Evolutionary conservation across 2,113 vertebrate species (phyloP), one percentile per base, ranked within the genome.

Genomic region (Hipposideros armiger): DNA sequence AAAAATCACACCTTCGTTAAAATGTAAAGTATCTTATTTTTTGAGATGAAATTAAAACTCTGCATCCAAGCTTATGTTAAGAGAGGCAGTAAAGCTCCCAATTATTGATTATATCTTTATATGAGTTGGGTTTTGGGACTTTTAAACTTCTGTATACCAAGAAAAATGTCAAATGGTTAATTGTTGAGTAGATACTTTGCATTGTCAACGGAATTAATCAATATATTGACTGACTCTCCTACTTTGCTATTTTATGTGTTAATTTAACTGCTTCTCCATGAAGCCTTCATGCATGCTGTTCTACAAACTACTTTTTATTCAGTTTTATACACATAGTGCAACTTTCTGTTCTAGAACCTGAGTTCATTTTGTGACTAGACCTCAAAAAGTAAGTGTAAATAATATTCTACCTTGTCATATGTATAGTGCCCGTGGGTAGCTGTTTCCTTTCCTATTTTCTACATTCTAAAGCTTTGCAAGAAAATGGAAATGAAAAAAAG

Each of bases 171-270:
- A 92, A 96, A 88, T 54, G 32, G 32, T 95, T 92, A 82, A 96
- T 96, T 78, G 84, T 66, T 87, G 26, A 90, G 22, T 40, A 66
- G 90, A 87, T 60, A 30, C 42, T 42, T 7, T 0, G 32, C 60
- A 73, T 92, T 56, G 52, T 97, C 95, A 30, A 45, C 83, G 73
- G 60, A 86, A 93, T 87, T 50, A 93, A 97, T 97, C 97, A 91
- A 95, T 95, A 86, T 77, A 95, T 26, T 96, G 97, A 97, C 80
- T 90, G 92, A 45, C 54, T 52, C n/a, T 67, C 88, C 62, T 81
- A n/a, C 36, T 67, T 87, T 93, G 85, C 28, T 97, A 87, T 95
- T 94, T 15, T 66, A 14, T 76, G 36, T 45, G 52, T 87, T 95
- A 40, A 83, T 97, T 95, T 84, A 77, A 64, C 20, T 56, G 0